Percentiles rank a stretch among this genome's conserved stretches.
phyloP scores from a whole-genome alignment of 2,113 vertebrate genomes.

The Platysternon megacephalum region DNA sequence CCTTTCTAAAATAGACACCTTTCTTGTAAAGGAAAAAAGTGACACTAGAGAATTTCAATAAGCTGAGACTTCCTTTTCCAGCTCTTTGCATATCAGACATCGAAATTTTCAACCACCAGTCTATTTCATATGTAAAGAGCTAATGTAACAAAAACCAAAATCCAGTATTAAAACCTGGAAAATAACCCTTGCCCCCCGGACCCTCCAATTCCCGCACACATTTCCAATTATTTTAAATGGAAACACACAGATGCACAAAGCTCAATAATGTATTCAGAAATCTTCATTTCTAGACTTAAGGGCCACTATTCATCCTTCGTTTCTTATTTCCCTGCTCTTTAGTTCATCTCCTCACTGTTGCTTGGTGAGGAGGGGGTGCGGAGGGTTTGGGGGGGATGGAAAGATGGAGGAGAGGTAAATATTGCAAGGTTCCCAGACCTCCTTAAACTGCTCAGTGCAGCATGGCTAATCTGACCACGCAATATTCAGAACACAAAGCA shows the following conservation, averaged over 20 bases:
- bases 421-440: slow-evolving; percentile 71
- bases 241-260: slow-evolving; percentile 26
- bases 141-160: not conserved
- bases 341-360: not conserved
- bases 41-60: not conserved
- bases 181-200: not conserved
- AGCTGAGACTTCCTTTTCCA: not conserved
- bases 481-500: slow-evolving; percentile 38
- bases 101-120: not conserved
- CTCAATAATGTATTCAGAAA: slow-evolving; percentile 11
- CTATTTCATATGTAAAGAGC: not conserved
- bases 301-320: not conserved
- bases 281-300: slow-evolving; percentile 23
- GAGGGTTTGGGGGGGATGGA: rapidly evolving
- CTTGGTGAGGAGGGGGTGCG: not conserved
- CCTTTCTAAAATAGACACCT: not conserved
- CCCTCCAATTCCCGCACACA: rapidly evolving
- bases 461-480: slow-evolving; percentile 79
- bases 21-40: not conserved
- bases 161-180: not conserved
- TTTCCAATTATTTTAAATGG: not conserved
- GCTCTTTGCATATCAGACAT: not conserved
- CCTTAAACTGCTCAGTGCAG: slow-evolving; percentile 83
- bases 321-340: slow-evolving; percentile 29
- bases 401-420: slow-evolving; percentile 1